Percentiles rank a stretch among this genome's conserved stretches.
Evolutionary conservation across 1,140 invertebrate species (phyloP).

Genomic region (Neotoxoptera formosana): DNA sequence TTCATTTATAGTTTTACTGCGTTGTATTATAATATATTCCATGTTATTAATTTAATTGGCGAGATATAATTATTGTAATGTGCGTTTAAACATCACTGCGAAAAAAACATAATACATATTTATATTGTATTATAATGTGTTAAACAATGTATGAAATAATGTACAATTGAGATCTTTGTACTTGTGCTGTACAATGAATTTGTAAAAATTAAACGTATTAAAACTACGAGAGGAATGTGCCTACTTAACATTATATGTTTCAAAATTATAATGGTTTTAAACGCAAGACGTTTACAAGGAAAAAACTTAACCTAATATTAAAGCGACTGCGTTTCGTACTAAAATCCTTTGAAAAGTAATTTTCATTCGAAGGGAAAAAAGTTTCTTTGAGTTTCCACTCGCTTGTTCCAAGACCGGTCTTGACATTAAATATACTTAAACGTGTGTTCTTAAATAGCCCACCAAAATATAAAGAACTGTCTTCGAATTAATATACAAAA

Average conservation of each 20-base stretch:
- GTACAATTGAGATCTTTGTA: not conserved
- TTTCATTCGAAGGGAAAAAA: not conserved
- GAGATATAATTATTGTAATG: not conserved
- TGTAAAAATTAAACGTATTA: not conserved
- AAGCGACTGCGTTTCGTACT: not conserved
- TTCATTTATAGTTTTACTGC: not conserved
- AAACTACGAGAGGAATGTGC: not conserved
- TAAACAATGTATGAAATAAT: not conserved
- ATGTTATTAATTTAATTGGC: not conserved
- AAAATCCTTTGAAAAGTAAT: slow-evolving; percentile 19
- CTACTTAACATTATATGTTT: slow-evolving; percentile 2
- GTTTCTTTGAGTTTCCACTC: not conserved
- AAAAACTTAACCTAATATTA: slow-evolving; percentile 25
- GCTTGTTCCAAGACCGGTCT: not conserved
- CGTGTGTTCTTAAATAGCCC: not conserved
- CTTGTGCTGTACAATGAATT: not conserved
- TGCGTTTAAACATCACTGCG: not conserved
- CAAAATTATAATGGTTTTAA: slow-evolving; percentile 1
- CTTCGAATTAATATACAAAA: not conserved
- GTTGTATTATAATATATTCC: not conserved
- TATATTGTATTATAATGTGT: not conserved
- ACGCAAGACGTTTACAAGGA: not conserved
- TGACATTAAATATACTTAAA: slow-evolving; percentile 1
- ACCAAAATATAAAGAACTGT: not conserved
- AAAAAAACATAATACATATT: not conserved